A percentile compares a stretch with the other conserved stretches of the same genome.
Evolutionary conservation across 2,113 vertebrate genomes (phyloP).

Genomic region (Reinhardtius hippoglossoides): DNA sequence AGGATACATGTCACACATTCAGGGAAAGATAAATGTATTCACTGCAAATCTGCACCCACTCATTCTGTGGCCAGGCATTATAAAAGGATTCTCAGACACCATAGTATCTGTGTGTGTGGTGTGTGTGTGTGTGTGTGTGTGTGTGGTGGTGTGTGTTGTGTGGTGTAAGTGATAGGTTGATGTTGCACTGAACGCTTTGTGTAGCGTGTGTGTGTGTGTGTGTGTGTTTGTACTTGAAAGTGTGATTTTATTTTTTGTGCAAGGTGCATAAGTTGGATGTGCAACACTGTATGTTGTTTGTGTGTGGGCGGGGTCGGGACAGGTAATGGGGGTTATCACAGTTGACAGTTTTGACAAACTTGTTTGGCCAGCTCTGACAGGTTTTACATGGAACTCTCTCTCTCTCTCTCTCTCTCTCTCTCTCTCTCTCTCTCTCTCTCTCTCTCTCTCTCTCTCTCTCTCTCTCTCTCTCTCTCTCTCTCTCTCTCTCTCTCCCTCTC

Average conservation of each 20-base stretch:
- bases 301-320: slow-evolving; percentile 44
- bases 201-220: slow-evolving; percentile 1
- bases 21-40: slow-evolving; percentile 69
- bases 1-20: slow-evolving; percentile 66
- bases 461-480: not conserved
- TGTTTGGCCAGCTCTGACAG: slow-evolving; percentile 77
- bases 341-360: slow-evolving; percentile 80
- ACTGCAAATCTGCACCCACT: slow-evolving; percentile 75
- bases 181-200: not conserved
- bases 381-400: slow-evolving; percentile 48
- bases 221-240: not conserved
- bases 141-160: not conserved
- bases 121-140: not conserved
- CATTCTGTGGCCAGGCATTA: slow-evolving; percentile 53
- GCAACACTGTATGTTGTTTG: slow-evolving; percentile 24
- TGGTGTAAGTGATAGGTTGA: not conserved
- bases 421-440: not conserved
- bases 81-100: slow-evolving; percentile 58
- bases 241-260: not conserved
- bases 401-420: too few species aligned
- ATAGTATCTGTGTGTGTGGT: not conserved
- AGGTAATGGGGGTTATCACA: slow-evolving; percentile 46
- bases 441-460: not conserved
- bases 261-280: slow-evolving; percentile 10
- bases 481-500: too few species aligned